Conservation (phyloP, 2,797 vertebrate species). For the Gorsachius magnificus region DNA sequence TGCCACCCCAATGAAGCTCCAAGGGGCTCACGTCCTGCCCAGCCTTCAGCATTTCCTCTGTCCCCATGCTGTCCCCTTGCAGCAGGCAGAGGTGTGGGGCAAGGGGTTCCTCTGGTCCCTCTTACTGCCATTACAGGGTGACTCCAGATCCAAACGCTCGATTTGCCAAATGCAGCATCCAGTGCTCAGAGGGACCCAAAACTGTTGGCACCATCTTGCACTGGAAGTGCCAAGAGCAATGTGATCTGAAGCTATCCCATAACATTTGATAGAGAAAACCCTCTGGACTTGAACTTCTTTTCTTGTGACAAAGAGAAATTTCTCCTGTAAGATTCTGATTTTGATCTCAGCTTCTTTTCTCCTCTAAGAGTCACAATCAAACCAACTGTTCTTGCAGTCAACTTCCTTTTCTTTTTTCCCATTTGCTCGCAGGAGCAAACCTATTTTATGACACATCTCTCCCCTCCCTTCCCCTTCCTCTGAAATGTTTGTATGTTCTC, state of each 20-base stretch:
- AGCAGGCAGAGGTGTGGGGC: background rate
- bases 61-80: background rate
- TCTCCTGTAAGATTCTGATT: background rate
- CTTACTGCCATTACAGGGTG: background rate
- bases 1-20: background rate
- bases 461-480: conserved; percentile 13
- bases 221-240: background rate
- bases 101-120: background rate
- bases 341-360: conserved; percentile 13
- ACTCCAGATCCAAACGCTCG: background rate
- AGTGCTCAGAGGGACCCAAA: background rate
- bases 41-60: background rate
- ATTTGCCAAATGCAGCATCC: background rate
- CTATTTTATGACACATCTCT: background rate
- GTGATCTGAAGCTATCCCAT: background rate
- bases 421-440: background rate
- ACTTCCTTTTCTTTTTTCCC: background rate
- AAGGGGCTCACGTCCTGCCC: background rate
- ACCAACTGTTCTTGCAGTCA: background rate
- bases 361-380: background rate
- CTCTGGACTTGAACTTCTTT: background rate
- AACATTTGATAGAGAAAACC: background rate
- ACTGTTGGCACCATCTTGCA: background rate
- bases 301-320: background rate
- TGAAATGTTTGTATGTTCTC: background rate